Evolutionary conservation across 2,113 vertebrate genomes (phyloP).

Genomic region (Lasiurus cinereus): DNA sequence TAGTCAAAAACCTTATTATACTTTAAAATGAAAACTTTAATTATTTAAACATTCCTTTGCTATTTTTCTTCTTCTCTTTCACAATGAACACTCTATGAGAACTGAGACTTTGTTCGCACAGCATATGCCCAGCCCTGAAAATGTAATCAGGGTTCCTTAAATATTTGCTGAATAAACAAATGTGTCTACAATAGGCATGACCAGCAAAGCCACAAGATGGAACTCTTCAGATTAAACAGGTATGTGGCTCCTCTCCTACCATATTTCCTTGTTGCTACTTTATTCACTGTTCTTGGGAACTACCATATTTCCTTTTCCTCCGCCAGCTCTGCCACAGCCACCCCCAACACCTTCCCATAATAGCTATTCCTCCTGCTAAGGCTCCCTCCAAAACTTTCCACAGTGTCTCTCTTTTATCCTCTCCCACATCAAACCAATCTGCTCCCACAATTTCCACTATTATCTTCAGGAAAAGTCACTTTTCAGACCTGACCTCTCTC

Average conservation of each 20-base stretch:
- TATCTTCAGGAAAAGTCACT: background rate
- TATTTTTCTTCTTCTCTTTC: slow-evolving; percentile 4
- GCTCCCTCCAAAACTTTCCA: background rate
- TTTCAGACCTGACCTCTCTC: background rate
- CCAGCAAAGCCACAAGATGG: background rate
- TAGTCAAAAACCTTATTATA: background rate
- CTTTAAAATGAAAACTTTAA: background rate
- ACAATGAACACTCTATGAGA: slow-evolving; percentile 1
- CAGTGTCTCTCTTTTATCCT: background rate
- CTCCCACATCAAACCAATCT: background rate
- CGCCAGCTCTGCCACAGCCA: background rate
- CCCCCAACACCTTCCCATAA: background rate
- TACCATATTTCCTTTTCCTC: too few relatives aligned
- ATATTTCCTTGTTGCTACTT: background rate
- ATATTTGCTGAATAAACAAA: slow-evolving; percentile 2
- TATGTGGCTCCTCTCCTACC: background rate
- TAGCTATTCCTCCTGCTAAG: background rate
- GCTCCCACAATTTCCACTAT: background rate
- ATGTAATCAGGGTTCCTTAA: background rate
- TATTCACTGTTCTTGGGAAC: background rate
- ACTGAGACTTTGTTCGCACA: background rate
- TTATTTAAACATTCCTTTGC: slow-evolving; percentile 4
- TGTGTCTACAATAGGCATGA: background rate
- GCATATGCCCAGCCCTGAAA: background rate
- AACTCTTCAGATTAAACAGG: background rate